Evolutionary conservation across 2,113 vertebrate species (phyloP).

Genomic region (Pterocles burchelli): DNA sequence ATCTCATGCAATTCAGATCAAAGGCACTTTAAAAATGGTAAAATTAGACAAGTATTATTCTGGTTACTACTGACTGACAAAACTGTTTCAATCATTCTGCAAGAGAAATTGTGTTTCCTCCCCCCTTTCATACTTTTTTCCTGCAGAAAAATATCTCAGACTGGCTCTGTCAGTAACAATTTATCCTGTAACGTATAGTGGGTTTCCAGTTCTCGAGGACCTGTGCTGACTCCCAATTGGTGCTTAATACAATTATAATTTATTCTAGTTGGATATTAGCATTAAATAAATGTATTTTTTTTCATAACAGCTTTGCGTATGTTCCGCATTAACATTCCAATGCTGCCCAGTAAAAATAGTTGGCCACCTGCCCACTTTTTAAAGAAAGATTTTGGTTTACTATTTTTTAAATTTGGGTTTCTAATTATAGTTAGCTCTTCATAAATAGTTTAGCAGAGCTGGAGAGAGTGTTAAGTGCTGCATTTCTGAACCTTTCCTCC

Average conservation of each 20-base stretch:
- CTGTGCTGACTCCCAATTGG: background rate
- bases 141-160: background rate
- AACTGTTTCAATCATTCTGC: background rate
- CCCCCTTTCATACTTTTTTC: background rate
- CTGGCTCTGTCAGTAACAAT: background rate
- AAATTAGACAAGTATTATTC: background rate
- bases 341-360: slow-evolving; percentile 59
- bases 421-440: slow-evolving; percentile 54
- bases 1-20: background rate
- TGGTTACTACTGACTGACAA: background rate
- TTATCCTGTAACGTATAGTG: background rate
- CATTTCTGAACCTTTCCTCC: slow-evolving; percentile 36
- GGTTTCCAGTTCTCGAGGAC: background rate
- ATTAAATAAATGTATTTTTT: slow-evolving; percentile 20
- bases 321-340: slow-evolving; percentile 59
- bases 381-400: slow-evolving; percentile 62
- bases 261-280: slow-evolving; percentile 31
- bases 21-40: background rate
- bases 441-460: slow-evolving; percentile 58
- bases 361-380: slow-evolving; percentile 37
- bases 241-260: slow-evolving; percentile 37
- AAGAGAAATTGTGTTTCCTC: background rate
- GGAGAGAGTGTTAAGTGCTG: slow-evolving; percentile 15
- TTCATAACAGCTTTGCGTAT: slow-evolving; percentile 35
- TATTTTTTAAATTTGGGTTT: slow-evolving; percentile 54